A percentile compares a stretch with the other conserved stretches of the same genome.
phyloP scores from a whole-genome alignment of 2,797 vertebrate species.

The Myotis vivesi region DNA sequence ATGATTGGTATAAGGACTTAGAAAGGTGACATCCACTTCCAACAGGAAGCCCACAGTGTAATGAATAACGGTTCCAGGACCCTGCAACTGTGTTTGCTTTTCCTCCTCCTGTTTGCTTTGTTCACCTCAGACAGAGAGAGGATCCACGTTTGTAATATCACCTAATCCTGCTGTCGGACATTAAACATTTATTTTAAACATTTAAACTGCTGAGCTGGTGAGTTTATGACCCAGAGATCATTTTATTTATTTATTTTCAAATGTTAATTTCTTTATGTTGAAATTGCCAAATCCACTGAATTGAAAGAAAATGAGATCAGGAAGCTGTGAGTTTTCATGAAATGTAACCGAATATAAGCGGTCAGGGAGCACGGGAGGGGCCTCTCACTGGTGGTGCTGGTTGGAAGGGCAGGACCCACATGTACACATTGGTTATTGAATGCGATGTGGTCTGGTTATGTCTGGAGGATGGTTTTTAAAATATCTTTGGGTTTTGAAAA shows the following conservation, averaged over 20 bases:
- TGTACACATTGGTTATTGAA: slow-evolving; percentile 35
- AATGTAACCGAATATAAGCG: slow-evolving; percentile 42
- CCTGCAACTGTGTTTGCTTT: slow-evolving; percentile 9
- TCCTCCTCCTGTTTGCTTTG: slow-evolving; percentile 49
- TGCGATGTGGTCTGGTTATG: slow-evolving; percentile 60
- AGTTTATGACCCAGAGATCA: slow-evolving; percentile 15
- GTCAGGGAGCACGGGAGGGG: not conserved
- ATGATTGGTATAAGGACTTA: not conserved
- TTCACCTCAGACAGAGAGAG: slow-evolving; percentile 18
- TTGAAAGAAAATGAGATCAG: slow-evolving; percentile 37
- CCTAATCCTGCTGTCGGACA: slow-evolving; percentile 18
- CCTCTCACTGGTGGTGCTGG: not conserved
- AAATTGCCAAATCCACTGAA: slow-evolving; percentile 36
- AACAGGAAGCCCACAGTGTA: not conserved
- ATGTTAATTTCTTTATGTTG: slow-evolving; percentile 59
- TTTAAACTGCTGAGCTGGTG: not conserved
- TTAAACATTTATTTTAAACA: slow-evolving; percentile 59
- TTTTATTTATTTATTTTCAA: slow-evolving; percentile 58
- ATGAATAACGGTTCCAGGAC: slow-evolving; percentile 5
- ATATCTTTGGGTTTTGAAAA: slow-evolving; percentile 67
- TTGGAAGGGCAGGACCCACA: not conserved
- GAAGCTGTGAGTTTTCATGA: slow-evolving; percentile 47
- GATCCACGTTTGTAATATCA: slow-evolving; percentile 40
- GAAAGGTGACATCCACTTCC: not conserved
- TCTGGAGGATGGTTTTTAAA: slow-evolving; percentile 62